Conservation (phyloP, 1,140 invertebrate genomes). For the Melitaea cinxia region DNA sequence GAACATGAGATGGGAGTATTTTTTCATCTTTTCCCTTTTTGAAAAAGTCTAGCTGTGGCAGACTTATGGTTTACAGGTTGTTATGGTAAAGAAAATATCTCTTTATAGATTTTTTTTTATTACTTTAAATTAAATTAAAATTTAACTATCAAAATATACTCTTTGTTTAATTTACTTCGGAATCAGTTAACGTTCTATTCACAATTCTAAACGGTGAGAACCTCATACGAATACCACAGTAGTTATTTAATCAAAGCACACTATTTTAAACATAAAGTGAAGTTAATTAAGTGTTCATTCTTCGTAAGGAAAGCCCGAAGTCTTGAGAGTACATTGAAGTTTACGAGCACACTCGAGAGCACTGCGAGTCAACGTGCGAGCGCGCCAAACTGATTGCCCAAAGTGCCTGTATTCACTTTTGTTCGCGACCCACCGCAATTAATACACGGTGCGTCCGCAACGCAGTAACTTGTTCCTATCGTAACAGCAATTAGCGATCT, state of each 20-base stretch:
- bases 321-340: background rate
- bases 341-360: background rate
- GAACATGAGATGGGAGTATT: no score
- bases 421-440: background rate
- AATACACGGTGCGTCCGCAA: background rate
- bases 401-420: slow-evolving; percentile 9
- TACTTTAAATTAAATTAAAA: no score
- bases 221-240: background rate
- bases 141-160: no score
- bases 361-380: background rate
- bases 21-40: no score
- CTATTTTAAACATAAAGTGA: background rate
- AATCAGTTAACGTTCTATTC: no score
- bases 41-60: no score
- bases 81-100: no score
- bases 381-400: slow-evolving; percentile 2
- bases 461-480: background rate
- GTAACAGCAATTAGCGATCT: no score
- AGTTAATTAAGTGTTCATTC: background rate
- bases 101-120: no score
- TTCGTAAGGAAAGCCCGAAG: background rate
- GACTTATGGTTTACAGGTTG: no score
- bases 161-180: no score
- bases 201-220: no score
- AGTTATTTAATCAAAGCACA: background rate